These are phyloP conservation scores for Pyrgus malvae DNA, from an alignment of 2,888 invertebrate genomes.

Conservation along the genomic window DNA sequence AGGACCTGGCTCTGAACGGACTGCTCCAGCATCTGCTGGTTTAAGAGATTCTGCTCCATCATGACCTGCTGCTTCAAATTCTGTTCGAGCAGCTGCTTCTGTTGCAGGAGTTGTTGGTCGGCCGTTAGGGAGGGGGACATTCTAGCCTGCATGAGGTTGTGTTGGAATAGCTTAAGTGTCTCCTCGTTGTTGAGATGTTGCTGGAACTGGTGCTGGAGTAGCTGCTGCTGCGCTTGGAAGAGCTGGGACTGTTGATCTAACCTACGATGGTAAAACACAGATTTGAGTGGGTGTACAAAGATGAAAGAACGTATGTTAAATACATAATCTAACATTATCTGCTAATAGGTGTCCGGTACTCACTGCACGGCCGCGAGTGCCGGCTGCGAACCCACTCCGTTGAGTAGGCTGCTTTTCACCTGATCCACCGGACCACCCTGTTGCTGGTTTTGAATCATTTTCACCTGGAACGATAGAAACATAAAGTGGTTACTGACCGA, in stretches of 20 bases:
- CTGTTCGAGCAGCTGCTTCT: conserved; percentile 59
- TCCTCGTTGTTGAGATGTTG: conserved; percentile 75
- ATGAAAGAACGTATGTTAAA: conserved; percentile 3
- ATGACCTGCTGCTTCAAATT: conserved; percentile 65
- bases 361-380: conserved; percentile 63
- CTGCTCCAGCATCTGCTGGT: conserved; percentile 72
- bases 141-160: conserved; percentile 79
- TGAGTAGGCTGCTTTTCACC: conserved; percentile 61
- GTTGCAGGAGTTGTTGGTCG: conserved; percentile 58
- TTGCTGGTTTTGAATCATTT: conserved; percentile 75
- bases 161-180: conserved; percentile 81
- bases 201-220: conserved; percentile 80
- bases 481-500: not conserved
- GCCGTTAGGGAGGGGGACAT: conserved; percentile 61
- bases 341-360: conserved; percentile 42
- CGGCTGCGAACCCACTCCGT: conserved; percentile 67
- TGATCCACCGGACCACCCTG: conserved; percentile 66
- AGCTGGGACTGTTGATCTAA: conserved; percentile 72
- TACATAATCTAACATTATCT: conserved; percentile 16
- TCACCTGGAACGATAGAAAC: conserved; percentile 51
- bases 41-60: conserved; percentile 74
- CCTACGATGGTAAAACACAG: conserved; percentile 40
- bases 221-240: conserved; percentile 71
- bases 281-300: not conserved
- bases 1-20: conserved; percentile 58